Conservation (phyloP, 2,888 invertebrate species). For the Byasa hedistus region DNA sequence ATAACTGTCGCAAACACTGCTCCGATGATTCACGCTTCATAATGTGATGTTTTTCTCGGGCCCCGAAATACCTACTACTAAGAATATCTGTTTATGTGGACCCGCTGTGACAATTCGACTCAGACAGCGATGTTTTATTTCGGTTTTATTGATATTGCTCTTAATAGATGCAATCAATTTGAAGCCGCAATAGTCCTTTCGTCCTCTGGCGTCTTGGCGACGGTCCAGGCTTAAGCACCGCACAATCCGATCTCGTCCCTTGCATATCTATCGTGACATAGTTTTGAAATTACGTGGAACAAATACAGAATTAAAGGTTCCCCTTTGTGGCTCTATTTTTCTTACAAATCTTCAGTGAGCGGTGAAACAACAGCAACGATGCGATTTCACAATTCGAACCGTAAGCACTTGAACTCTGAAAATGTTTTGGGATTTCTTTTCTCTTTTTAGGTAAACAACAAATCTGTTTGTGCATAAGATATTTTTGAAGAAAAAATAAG, state of each 20-base stretch:
- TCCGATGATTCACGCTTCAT: slow-evolving; percentile 70
- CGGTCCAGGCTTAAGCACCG: slow-evolving; percentile 24
- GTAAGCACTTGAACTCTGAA: neutral
- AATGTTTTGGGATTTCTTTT: neutral
- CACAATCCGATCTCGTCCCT: slow-evolving; percentile 25
- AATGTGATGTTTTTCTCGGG: slow-evolving; percentile 61
- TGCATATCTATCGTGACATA: slow-evolving; percentile 27
- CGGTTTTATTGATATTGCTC: slow-evolving; percentile 30
- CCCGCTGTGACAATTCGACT: slow-evolving; percentile 20
- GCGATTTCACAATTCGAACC: neutral
- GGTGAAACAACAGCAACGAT: neutral
- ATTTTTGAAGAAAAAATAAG: too few relatives aligned
- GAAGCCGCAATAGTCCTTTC: slow-evolving; percentile 24
- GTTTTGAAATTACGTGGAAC: slow-evolving; percentile 18
- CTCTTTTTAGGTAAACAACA: neutral
- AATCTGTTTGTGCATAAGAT: too few relatives aligned
- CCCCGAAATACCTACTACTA: slow-evolving; percentile 30
- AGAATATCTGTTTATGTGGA: slow-evolving; percentile 28
- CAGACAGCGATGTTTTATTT: slow-evolving; percentile 28
- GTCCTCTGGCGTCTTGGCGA: slow-evolving; percentile 28
- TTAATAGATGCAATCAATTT: slow-evolving; percentile 31
- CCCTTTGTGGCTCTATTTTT: neutral
- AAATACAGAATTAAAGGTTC: slow-evolving; percentile 10
- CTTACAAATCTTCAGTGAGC: neutral
- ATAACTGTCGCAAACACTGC: slow-evolving; percentile 75